These are phyloP conservation scores for Drosophila sturtevanti DNA, from an alignment of 1,140 invertebrate species.

Conservation along the genomic window DNA sequence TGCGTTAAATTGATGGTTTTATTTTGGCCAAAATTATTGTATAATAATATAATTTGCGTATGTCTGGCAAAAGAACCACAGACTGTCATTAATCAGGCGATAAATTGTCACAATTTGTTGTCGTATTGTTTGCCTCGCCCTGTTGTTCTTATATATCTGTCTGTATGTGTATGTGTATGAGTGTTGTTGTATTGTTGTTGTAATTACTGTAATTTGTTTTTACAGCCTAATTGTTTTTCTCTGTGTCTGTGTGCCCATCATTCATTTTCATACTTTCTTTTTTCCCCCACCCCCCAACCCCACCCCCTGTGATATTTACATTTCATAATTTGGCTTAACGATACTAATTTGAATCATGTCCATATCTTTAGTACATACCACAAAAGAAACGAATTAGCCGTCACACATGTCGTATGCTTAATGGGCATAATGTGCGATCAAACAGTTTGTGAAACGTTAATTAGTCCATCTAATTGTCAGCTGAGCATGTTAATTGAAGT, in stretches of 20 bases:
- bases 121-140: neutral
- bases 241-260: slow-evolving; percentile 8
- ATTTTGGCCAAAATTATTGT: slow-evolving; percentile 27
- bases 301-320: slow-evolving; percentile 47
- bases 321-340: slow-evolving; percentile 56
- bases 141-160: slow-evolving; percentile 2
- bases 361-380: slow-evolving; percentile 24
- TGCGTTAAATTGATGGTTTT: slow-evolving; percentile 24
- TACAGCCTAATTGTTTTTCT: slow-evolving; percentile 51
- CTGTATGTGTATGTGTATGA: slow-evolving; percentile 32
- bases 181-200: slow-evolving; percentile 29
- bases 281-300: too few relatives aligned
- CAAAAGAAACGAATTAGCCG: neutral
- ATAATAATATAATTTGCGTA: slow-evolving; percentile 41
- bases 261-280: slow-evolving; percentile 17
- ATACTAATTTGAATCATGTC: slow-evolving; percentile 78
- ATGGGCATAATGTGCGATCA: slow-evolving; percentile 41
- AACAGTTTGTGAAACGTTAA: slow-evolving; percentile 78
- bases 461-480: slow-evolving; percentile 70
- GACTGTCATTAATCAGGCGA: slow-evolving; percentile 59
- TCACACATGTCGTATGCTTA: slow-evolving; percentile 70
- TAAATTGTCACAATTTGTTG: slow-evolving; percentile 56
- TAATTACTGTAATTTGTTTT: slow-evolving; percentile 57
- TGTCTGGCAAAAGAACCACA: slow-evolving; percentile 44
- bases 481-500: slow-evolving; percentile 62